phyloP scores from a whole-genome alignment of 2,797 vertebrate genomes.

The Falco novaeseelandiae region DNA sequence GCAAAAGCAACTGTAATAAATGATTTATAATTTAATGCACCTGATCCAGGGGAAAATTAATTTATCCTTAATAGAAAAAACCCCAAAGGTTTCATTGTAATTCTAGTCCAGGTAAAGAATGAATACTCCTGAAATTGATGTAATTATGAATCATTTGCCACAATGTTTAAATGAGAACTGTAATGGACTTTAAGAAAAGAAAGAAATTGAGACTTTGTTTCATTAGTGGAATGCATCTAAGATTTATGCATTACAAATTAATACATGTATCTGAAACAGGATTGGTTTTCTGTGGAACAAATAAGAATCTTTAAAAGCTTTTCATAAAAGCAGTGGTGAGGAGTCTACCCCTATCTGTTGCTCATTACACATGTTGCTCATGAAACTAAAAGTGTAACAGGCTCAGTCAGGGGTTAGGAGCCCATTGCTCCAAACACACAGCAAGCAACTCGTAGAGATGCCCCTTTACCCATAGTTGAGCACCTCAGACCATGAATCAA shows the following conservation, averaged over 20 bases:
- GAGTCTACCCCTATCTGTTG: background rate
- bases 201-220: background rate
- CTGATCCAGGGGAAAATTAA: slow-evolving; percentile 25
- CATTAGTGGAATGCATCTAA: background rate
- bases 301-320: background rate
- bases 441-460: background rate
- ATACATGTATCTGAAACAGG: background rate
- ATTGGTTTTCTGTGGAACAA: background rate
- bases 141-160: slow-evolving; percentile 49
- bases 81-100: slow-evolving; percentile 6
- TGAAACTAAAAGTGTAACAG: background rate
- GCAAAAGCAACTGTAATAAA: slow-evolving; percentile 38
- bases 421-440: background rate
- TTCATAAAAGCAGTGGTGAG: background rate
- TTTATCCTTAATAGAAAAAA: slow-evolving; percentile 42
- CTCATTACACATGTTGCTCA: background rate
- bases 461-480: background rate
- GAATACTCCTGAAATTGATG: slow-evolving; percentile 11
- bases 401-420: background rate
- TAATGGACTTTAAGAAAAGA: background rate
- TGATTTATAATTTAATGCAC: slow-evolving; percentile 47
- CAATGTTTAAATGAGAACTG: slow-evolving; percentile 14
- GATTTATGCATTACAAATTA: background rate
- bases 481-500: background rate
- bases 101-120: slow-evolving; percentile 29